phyloP scores from a whole-genome alignment of 2,888 invertebrate species.

The Pyrgus malvae region DNA sequence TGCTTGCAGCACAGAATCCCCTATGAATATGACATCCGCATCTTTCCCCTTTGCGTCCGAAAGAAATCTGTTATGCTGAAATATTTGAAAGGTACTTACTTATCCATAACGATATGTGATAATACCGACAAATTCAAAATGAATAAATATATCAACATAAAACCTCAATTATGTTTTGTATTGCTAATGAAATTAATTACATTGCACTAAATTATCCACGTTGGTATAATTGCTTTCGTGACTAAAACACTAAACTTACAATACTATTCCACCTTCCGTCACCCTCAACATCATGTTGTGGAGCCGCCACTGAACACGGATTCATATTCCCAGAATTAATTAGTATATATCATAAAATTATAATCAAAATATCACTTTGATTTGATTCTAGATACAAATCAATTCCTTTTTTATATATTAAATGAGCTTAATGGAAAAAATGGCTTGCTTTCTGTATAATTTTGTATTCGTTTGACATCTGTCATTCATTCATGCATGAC shows the following conservation, averaged over 20 bases:
- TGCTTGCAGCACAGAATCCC: constrained; percentile 93
- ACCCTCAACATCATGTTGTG: constrained; percentile 89
- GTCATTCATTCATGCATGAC: no score
- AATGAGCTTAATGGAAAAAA: constrained; percentile 11
- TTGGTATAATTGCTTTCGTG: constrained; percentile 1
- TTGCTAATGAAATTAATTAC: neutral
- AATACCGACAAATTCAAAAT: neutral
- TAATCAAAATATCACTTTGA: constrained; percentile 22
- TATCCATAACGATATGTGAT: neutral
- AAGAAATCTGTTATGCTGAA: constrained; percentile 92
- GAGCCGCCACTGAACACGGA: constrained; percentile 86
- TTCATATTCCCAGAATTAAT: constrained; percentile 79
- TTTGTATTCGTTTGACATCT: constrained; percentile 15
- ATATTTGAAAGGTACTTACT: constrained; percentile 41
- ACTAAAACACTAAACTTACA: constrained; percentile 52
- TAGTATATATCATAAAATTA: constrained; percentile 19
- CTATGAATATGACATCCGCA: constrained; percentile 95
- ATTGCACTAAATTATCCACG: constrained; percentile 7
- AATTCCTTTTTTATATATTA: constrained; percentile 6
- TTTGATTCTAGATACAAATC: constrained; percentile 17
- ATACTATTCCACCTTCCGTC: constrained; percentile 94
- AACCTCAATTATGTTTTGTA: constrained; percentile 14
- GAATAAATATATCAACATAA: constrained; percentile 6
- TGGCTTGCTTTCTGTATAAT: constrained; percentile 14
- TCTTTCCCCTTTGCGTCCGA: constrained; percentile 93